A percentile compares a stretch with the other conserved stretches of the same genome.
phyloP scores from a whole-genome alignment of 1,140 invertebrate species.

The Trissolcus basalis region DNA sequence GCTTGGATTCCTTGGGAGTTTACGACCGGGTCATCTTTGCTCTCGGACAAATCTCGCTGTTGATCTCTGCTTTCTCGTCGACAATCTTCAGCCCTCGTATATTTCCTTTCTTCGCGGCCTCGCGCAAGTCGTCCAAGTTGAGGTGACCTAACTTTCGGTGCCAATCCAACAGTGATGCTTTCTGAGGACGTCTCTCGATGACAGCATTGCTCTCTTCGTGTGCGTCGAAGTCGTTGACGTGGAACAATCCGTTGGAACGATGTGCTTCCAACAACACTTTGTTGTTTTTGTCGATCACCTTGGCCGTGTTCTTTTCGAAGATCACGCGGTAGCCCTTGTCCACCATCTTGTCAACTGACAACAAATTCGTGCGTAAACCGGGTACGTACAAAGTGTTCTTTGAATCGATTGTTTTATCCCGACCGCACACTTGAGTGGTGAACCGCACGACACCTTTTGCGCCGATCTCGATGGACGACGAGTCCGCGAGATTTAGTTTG shows the following conservation, averaged over 20 bases:
- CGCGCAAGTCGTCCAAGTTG: slow-evolving; percentile 66
- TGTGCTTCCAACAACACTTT: background rate
- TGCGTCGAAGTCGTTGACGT: background rate
- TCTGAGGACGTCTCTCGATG: background rate
- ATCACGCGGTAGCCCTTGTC: slow-evolving; percentile 12
- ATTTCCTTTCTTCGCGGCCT: background rate
- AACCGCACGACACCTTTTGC: slow-evolving; percentile 21
- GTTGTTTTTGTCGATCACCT: background rate
- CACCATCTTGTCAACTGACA: slow-evolving; percentile 17
- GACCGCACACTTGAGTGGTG: background rate
- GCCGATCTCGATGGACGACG: slow-evolving; percentile 5
- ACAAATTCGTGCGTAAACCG: slow-evolving; percentile 29
- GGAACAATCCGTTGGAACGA: background rate
- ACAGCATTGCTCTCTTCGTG: background rate
- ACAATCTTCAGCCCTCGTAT: slow-evolving; percentile 1
- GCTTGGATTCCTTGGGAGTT: slow-evolving; percentile 1
- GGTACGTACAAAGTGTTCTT: slow-evolving; percentile 17
- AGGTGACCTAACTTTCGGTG: slow-evolving; percentile 13
- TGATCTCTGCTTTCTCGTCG: background rate
- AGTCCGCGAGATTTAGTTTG: slow-evolving; percentile 2
- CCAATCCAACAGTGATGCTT: background rate
- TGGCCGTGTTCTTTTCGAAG: slow-evolving; percentile 2
- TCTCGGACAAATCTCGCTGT: background rate
- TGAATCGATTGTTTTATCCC: slow-evolving; percentile 2
- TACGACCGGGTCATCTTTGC: slow-evolving; percentile 7